Conservation (phyloP, 2,797 vertebrate genomes). For the Pempheris klunzingeri region DNA sequence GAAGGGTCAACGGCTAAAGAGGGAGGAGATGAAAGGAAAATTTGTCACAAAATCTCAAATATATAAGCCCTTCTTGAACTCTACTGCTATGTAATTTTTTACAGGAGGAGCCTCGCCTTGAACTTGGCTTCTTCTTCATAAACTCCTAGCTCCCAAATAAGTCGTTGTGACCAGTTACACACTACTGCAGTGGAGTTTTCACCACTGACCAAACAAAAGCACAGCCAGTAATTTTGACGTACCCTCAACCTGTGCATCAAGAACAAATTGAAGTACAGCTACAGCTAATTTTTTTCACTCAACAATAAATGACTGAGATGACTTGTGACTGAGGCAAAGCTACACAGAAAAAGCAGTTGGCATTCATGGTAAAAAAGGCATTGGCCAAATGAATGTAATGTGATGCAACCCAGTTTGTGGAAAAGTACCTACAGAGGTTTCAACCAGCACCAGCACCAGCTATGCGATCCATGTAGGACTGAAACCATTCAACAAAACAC, state of each 20-base stretch:
- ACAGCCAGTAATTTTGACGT: neutral
- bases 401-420: too few species aligned
- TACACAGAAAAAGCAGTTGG: neutral
- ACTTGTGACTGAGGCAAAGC: neutral
- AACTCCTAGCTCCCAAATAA: neutral
- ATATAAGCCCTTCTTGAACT: neutral
- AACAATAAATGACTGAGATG: neutral
- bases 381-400: neutral
- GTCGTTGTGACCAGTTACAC: neutral
- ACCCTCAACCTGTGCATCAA: neutral
- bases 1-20: conserved; percentile 69
- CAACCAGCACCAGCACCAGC: neutral
- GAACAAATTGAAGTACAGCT: neutral
- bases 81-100: neutral
- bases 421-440: neutral
- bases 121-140: neutral
- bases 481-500: neutral
- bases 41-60: neutral
- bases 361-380: neutral
- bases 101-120: neutral
- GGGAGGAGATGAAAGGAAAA: neutral
- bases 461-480: neutral
- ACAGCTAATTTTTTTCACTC: neutral
- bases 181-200: too few species aligned
- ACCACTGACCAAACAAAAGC: neutral